phyloP scores from a whole-genome alignment of 2,113 vertebrate genomes.

The Thamnaconus septentrionalis region DNA sequence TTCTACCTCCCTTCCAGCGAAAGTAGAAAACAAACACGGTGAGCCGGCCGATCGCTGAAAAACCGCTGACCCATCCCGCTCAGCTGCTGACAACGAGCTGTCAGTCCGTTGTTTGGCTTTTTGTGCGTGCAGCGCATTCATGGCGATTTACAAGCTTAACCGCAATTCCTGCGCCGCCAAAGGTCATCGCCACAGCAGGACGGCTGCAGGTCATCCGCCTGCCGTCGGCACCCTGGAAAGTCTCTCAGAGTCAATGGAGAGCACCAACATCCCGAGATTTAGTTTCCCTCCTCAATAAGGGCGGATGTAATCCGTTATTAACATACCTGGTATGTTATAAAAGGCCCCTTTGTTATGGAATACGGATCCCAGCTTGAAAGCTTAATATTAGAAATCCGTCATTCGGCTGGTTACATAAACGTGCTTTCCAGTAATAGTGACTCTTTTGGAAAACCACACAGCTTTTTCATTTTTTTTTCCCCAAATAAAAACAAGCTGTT shows the following conservation, averaged over 20 bases:
- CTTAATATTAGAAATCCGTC: conserved; percentile 30
- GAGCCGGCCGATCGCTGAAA: conserved; percentile 47
- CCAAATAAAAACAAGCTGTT: conserved; percentile 21
- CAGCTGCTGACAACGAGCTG: conserved; percentile 35
- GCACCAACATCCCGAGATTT: too few relatives aligned
- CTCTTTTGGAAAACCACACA: conserved; percentile 55
- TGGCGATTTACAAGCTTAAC: conserved; percentile 48
- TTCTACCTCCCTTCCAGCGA: too few relatives aligned
- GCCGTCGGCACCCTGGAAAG: not conserved
- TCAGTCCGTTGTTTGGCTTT: conserved; percentile 60
- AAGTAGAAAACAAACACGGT: conserved; percentile 17
- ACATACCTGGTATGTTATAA: too few relatives aligned
- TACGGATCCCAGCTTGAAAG: too few relatives aligned
- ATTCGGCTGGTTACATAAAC: conserved; percentile 50
- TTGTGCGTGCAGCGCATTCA: conserved; percentile 25
- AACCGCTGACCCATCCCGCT: conserved; percentile 57
- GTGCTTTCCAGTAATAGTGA: conserved; percentile 44
- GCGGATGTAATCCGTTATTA: too few relatives aligned
- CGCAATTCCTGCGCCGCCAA: conserved; percentile 28
- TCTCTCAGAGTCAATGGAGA: not conserved
- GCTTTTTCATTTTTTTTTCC: conserved; percentile 12
- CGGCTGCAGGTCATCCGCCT: conserved; percentile 24
- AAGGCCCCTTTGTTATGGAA: too few relatives aligned
- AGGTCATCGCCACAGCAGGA: conserved; percentile 12
- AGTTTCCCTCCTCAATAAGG: too few relatives aligned